Evolutionary conservation across 2,113 vertebrate genomes (phyloP).

Genomic region (Mirounga angustirostris): DNA sequence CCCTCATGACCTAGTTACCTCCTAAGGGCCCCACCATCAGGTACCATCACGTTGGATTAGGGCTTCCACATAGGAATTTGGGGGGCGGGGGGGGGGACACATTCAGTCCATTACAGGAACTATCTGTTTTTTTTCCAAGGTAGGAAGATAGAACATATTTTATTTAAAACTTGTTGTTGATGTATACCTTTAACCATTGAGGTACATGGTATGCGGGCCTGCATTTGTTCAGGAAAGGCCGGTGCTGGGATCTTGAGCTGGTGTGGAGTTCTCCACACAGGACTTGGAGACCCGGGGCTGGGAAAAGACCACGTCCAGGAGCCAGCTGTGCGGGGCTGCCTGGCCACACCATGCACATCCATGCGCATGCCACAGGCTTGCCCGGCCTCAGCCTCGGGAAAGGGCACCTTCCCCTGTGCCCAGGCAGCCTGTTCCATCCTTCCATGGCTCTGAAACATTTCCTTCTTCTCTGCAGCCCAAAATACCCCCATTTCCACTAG

Average conservation of each 20-base stretch:
- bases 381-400: background rate
- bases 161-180: background rate
- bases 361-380: background rate
- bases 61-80: background rate
- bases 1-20: background rate
- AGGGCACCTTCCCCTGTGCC: background rate
- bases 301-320: background rate
- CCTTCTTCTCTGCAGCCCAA: background rate
- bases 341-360: accelerated
- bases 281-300: too few species aligned
- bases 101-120: background rate
- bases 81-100: too few species aligned
- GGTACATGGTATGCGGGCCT: background rate
- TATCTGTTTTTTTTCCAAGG: background rate
- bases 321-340: background rate
- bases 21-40: background rate
- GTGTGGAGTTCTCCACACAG: background rate
- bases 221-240: background rate
- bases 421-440: background rate
- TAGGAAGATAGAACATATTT: background rate
- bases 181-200: background rate
- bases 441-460: background rate
- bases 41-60: too few species aligned
- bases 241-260: background rate
- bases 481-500: background rate